Conservation (phyloP, 2,113 vertebrate species). For the Onychostruthus taczanowskii region DNA sequence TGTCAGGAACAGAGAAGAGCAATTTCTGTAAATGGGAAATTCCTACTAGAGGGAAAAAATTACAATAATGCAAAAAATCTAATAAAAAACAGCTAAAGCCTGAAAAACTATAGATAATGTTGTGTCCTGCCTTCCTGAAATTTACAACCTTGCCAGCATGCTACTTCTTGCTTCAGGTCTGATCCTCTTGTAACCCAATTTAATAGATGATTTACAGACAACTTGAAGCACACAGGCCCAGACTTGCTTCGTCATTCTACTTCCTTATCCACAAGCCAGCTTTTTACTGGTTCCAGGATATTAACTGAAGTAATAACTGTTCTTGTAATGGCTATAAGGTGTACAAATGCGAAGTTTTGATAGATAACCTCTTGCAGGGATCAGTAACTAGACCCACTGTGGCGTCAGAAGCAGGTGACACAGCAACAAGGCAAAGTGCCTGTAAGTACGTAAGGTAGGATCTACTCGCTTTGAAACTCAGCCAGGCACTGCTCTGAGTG, state of each 20-base stretch:
- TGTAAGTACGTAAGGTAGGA: fast-evolving
- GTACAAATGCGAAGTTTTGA: not conserved
- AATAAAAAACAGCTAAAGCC: not conserved
- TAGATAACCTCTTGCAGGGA: not conserved
- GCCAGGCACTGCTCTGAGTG: not conserved
- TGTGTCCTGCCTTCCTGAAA: not conserved
- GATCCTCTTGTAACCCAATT: not conserved
- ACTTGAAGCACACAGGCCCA: not conserved
- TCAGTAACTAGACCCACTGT: not conserved
- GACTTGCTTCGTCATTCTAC: not conserved
- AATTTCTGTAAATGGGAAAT: not conserved
- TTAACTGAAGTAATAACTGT: not conserved
- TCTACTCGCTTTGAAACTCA: not conserved
- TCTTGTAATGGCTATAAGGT: not conserved
- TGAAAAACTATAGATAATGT: not conserved
- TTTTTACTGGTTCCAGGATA: not conserved
- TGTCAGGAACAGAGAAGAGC: not conserved
- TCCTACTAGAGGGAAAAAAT: not conserved
- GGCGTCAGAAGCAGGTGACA: not conserved
- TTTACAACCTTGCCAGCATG: not conserved
- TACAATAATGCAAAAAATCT: not conserved
- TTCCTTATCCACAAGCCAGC: not conserved
- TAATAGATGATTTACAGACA: not conserved
- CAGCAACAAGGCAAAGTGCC: not conserved
- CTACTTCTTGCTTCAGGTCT: not conserved